Percentiles rank a stretch among this genome's conserved stretches.
Conservation (phyloP, 2,797 vertebrate genomes). For the Stomatorhinus walkeri region DNA sequence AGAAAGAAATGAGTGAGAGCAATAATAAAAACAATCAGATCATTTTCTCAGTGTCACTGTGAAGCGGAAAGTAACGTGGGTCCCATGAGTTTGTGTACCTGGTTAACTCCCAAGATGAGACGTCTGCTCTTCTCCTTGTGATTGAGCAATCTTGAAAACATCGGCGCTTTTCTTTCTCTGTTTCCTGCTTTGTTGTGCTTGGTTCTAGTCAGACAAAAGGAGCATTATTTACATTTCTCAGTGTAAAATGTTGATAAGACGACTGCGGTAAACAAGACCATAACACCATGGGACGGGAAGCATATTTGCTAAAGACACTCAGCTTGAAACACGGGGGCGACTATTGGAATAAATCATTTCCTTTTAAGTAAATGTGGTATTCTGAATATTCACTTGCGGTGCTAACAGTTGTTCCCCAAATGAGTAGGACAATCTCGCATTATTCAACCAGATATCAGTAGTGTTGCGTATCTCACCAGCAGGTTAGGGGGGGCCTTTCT, state of each 20-base stretch:
- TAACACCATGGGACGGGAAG: background rate
- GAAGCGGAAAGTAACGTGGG: background rate
- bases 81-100: background rate
- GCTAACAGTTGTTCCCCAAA: background rate
- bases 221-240: background rate
- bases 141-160: background rate
- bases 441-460: background rate
- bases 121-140: background rate
- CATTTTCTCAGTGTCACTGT: background rate
- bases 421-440: background rate
- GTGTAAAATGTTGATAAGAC: background rate
- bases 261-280: background rate
- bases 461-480: background rate
- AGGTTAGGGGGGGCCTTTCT: background rate
- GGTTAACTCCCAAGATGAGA: background rate
- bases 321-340: background rate
- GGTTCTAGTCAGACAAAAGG: background rate
- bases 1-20: background rate
- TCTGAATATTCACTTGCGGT: background rate
- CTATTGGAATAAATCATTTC: background rate
- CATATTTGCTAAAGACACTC: background rate
- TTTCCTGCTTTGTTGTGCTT: background rate
- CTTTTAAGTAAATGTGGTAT: background rate
- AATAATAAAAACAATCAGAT: slow-evolving; percentile 13
- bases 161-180: background rate